Evolutionary conservation across 1,140 invertebrate genomes (phyloP).

Genomic region (Bombus huntii): DNA sequence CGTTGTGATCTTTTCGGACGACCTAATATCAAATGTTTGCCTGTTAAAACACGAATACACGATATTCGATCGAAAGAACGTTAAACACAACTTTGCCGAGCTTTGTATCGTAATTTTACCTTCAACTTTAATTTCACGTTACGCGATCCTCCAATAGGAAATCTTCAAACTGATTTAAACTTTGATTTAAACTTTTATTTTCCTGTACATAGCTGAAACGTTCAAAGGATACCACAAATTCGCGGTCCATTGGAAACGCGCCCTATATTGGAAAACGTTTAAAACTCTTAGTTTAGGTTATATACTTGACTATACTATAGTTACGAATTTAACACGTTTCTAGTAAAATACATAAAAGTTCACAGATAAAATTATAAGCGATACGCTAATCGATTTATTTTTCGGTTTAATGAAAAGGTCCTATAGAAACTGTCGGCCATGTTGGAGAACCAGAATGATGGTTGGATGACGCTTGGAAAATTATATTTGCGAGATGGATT

Average conservation of each 20-base stretch:
- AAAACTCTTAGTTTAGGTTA: too few species aligned
- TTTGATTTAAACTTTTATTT: neutral
- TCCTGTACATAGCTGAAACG: neutral
- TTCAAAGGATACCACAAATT: neutral
- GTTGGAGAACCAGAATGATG: neutral
- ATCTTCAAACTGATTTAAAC: neutral
- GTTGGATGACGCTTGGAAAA: neutral
- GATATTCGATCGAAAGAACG: too few species aligned
- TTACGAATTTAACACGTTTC: too few species aligned
- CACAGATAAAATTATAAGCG: neutral
- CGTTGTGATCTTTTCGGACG: too few species aligned
- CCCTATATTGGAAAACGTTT: neutral
- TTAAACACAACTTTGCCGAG: too few species aligned
- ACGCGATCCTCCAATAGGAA: neutral
- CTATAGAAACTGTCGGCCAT: neutral
- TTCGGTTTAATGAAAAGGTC: neutral
- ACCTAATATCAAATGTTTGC: too few species aligned
- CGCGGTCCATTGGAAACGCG: neutral
- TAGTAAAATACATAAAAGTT: too few species aligned
- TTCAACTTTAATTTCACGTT: neutral
- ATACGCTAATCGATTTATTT: neutral
- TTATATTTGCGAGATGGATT: neutral
- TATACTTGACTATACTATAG: too few species aligned
- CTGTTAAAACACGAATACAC: too few species aligned
- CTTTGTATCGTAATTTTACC: neutral